phyloP scores from a whole-genome alignment of 1,140 invertebrate genomes.

The Dolichoris vasculosae region DNA sequence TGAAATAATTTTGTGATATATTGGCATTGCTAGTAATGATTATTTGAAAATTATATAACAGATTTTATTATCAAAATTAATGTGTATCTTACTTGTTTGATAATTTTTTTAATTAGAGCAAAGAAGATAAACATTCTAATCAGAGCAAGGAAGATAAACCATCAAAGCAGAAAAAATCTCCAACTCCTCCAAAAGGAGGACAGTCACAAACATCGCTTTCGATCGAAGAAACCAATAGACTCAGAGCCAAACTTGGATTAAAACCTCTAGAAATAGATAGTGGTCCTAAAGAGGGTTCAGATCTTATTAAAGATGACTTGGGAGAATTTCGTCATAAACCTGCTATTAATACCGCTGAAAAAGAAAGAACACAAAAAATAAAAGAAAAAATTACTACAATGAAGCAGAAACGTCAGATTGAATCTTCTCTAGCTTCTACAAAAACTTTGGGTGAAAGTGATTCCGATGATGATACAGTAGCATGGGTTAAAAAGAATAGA shows the following conservation, averaged over 20 bases:
- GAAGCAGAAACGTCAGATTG: conserved; percentile 87
- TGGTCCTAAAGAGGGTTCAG: conserved; percentile 72
- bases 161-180: conserved; percentile 45
- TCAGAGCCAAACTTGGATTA: conserved; percentile 93
- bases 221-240: conserved; percentile 93
- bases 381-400: conserved; percentile 85
- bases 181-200: conserved; percentile 71
- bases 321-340: conserved; percentile 96
- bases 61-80: not conserved
- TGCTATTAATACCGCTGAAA: conserved; percentile 86
- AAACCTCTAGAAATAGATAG: conserved; percentile 89
- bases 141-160: conserved; percentile 34
- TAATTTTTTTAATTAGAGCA: not conserved
- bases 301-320: conserved; percentile 84
- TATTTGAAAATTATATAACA: not conserved
- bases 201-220: conserved; percentile 80
- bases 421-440: conserved; percentile 76
- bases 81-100: not conserved
- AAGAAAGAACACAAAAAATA: conserved; percentile 87
- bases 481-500: conserved; percentile 90
- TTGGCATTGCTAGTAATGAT: no score
- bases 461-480: conserved; percentile 81
- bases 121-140: conserved; percentile 36
- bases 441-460: conserved; percentile 85
- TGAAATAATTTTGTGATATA: no score